phyloP scores from a whole-genome alignment of 2,797 vertebrate species.

The Coreius guichenoti region DNA sequence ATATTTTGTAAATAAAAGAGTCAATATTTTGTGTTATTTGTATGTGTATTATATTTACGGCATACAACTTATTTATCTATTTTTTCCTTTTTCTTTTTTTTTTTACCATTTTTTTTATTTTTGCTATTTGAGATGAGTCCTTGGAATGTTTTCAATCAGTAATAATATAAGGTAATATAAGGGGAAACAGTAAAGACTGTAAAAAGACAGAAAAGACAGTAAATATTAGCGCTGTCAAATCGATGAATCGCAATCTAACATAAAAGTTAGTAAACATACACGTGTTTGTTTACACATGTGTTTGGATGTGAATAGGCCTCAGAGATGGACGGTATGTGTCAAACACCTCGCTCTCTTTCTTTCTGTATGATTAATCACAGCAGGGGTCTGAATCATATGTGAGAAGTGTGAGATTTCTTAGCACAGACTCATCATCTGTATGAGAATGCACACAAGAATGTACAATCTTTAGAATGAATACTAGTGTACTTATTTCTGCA shows the following conservation, averaged over 20 bases:
- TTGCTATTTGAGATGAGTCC: too few relatives aligned
- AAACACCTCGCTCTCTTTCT: conserved; percentile 31
- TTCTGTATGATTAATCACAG: conserved; percentile 57
- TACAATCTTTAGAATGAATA: conserved; percentile 6
- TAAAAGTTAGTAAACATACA: too few relatives aligned
- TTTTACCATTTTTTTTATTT: background rate
- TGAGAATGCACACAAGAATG: conserved; percentile 10
- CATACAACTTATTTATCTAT: background rate
- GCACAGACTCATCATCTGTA: conserved; percentile 43
- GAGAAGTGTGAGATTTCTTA: conserved; percentile 37
- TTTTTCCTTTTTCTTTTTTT: background rate
- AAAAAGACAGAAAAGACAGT: background rate
- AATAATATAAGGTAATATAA: background rate
- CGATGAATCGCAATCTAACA: too few relatives aligned
- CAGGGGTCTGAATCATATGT: conserved; percentile 17
- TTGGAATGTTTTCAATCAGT: background rate
- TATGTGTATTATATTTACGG: too few relatives aligned
- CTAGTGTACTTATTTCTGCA: background rate
- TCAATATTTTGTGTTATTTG: too few relatives aligned
- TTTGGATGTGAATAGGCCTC: conserved; percentile 45
- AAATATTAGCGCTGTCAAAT: too few relatives aligned
- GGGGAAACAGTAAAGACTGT: background rate
- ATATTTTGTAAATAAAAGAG: background rate
- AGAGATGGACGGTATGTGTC: conserved; percentile 58
- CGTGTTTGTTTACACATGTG: too few relatives aligned